Percentiles rank a stretch among this genome's conserved stretches.
phyloP scores from a whole-genome alignment of 2,888 invertebrate species.

The Steinernema scapterisci region DNA sequence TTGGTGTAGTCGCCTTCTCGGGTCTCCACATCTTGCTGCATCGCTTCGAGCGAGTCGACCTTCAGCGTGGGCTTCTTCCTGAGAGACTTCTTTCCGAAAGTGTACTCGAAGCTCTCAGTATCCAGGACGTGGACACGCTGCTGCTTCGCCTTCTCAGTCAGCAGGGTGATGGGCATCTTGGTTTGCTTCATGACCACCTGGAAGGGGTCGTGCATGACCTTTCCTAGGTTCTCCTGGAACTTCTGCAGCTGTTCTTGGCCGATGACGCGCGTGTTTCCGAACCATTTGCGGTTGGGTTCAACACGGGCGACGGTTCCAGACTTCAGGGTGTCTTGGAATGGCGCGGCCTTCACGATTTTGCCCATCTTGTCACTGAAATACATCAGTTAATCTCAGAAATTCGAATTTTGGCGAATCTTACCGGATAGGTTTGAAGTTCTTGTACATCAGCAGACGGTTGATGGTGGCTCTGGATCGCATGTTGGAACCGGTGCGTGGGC shows the following conservation, averaged over 20 bases:
- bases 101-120: conserved; percentile 88
- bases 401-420: conserved; percentile 48
- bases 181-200: conserved; percentile 96
- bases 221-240: conserved; percentile 87
- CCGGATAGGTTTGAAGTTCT: conserved; percentile 92
- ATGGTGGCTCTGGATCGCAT: conserved; percentile 83
- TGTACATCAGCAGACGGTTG: conserved; percentile 95
- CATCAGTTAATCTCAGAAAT: not conserved
- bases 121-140: conserved; percentile 90
- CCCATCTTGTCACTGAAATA: conserved; percentile 75
- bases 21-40: conserved; percentile 78
- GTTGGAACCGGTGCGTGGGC: conserved; percentile 38
- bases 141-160: conserved; percentile 83
- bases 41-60: conserved; percentile 78
- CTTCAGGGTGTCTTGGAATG: conserved; percentile 86
- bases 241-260: conserved; percentile 77
- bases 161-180: conserved; percentile 86
- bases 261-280: conserved; percentile 96
- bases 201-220: conserved; percentile 92
- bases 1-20: conserved; percentile 80
- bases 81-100: conserved; percentile 91
- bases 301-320: conserved; percentile 90
- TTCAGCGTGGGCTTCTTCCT: conserved; percentile 83
- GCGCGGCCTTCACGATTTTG: conserved; percentile 90
- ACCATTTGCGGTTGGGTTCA: conserved; percentile 98